Evolutionary conservation across 1,140 invertebrate species (phyloP).

Genomic region (Meloidogyne hapla): DNA sequence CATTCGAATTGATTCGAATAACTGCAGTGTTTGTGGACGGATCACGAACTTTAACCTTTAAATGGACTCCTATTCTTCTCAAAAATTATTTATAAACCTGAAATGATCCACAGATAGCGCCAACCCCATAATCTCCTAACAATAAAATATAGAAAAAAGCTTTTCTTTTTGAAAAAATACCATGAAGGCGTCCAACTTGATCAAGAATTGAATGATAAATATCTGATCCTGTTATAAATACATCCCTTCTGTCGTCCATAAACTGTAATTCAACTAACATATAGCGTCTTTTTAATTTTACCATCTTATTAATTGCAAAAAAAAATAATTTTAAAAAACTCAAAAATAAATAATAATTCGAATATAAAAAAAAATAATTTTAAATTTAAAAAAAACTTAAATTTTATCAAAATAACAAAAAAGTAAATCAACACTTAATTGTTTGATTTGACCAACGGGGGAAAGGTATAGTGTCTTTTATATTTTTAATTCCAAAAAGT

Average conservation of each 20-base stretch:
- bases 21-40: slow-evolving; percentile 27
- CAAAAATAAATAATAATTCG: no score
- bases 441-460: slow-evolving; percentile 73
- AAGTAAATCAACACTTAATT: background rate
- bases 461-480: slow-evolving; percentile 90
- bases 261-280: slow-evolving; percentile 25
- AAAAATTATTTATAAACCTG: slow-evolving; percentile 8
- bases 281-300: slow-evolving; percentile 28
- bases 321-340: no score
- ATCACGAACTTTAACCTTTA: slow-evolving; percentile 36
- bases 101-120: slow-evolving; percentile 27
- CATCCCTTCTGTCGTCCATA: slow-evolving; percentile 19
- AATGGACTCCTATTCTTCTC: background rate
- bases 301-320: slow-evolving; percentile 6
- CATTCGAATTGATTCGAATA: slow-evolving; percentile 21
- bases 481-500: slow-evolving; percentile 78
- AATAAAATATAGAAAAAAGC: no score
- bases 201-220: slow-evolving; percentile 28
- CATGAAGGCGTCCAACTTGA: slow-evolving; percentile 31
- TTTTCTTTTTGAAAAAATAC: no score
- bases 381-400: no score
- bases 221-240: slow-evolving; percentile 4
- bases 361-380: no score
- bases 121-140: slow-evolving; percentile 39
- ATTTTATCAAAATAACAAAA: background rate